Percentiles rank a stretch among this genome's conserved stretches.
Evolutionary conservation across 1,140 invertebrate genomes (phyloP).

Genomic region (Drosophila eugracilis): DNA sequence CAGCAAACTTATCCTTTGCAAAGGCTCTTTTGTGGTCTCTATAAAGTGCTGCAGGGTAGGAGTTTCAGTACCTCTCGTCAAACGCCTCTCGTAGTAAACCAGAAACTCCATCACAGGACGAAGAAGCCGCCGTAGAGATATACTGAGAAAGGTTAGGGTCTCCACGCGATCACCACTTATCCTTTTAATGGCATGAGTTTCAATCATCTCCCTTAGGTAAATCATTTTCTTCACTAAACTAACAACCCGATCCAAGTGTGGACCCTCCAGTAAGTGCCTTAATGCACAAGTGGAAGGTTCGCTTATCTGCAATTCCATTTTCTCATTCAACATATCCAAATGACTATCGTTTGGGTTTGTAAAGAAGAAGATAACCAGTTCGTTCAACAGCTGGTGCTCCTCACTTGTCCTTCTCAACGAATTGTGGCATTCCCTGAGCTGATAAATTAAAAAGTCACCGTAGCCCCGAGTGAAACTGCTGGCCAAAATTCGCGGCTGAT

Average conservation of each 20-base stretch:
- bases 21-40: background rate
- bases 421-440: background rate
- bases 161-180: background rate
- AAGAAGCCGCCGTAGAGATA: constrained; percentile 21
- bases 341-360: background rate
- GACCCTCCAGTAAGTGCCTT: background rate
- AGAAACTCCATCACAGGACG: constrained; percentile 45
- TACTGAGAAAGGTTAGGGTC: constrained; percentile 5
- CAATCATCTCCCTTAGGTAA: constrained; percentile 18
- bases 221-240: constrained; percentile 30
- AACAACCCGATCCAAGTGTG: background rate
- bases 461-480: background rate
- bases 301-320: background rate
- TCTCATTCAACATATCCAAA: constrained; percentile 10
- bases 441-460: background rate
- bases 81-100: constrained; percentile 9
- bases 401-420: background rate
- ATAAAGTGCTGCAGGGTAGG: background rate
- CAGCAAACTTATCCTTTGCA: background rate
- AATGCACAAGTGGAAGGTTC: background rate
- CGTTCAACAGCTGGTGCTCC: constrained; percentile 14
- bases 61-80: background rate
- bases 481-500: background rate
- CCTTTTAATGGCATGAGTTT: background rate
- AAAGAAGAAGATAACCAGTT: constrained; percentile 40